phyloP scores from a whole-genome alignment of 2,888 invertebrate genomes.

The Dyspetes luteomarginatus region DNA sequence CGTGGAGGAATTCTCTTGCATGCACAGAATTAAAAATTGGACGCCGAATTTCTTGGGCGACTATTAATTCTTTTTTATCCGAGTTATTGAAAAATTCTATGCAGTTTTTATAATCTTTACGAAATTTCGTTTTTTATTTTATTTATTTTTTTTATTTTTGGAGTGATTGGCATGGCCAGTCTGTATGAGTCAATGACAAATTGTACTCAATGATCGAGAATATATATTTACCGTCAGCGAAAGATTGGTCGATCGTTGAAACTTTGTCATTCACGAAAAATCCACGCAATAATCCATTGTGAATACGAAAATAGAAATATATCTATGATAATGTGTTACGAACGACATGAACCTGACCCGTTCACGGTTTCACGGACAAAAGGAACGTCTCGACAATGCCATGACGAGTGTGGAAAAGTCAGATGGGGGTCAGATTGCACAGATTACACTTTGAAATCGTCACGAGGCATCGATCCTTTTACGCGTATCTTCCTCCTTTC shows the following conservation, averaged over 20 bases:
- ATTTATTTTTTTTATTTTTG: slow-evolving; percentile 4
- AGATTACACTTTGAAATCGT: slow-evolving; percentile 63
- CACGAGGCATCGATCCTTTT: slow-evolving; percentile 46
- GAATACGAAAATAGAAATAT: slow-evolving; percentile 42
- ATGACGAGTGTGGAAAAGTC: slow-evolving; percentile 46
- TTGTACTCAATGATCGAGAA: slow-evolving; percentile 33
- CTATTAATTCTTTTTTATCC: too few species aligned
- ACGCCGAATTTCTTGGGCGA: too few species aligned
- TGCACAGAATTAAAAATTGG: too few species aligned
- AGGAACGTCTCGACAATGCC: slow-evolving; percentile 43
- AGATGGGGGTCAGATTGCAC: slow-evolving; percentile 64
- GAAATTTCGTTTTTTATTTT: too few species aligned
- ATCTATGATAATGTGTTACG: slow-evolving; percentile 45
- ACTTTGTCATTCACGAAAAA: slow-evolving; percentile 31
- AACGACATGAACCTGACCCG: slow-evolving; percentile 60
- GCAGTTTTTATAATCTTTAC: too few species aligned
- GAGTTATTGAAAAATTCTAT: too few species aligned
- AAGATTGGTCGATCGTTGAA: slow-evolving; percentile 5
- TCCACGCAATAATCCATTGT: slow-evolving; percentile 35
- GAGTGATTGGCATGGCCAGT: not conserved
- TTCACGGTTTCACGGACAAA: slow-evolving; percentile 36
- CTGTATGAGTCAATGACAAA: not conserved
- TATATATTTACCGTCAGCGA: not conserved
- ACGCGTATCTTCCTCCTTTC: slow-evolving; percentile 43
- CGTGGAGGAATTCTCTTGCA: too few species aligned